Evolutionary conservation across 2,113 vertebrate species (phyloP).

Genomic region (Callionymus lyra): DNA sequence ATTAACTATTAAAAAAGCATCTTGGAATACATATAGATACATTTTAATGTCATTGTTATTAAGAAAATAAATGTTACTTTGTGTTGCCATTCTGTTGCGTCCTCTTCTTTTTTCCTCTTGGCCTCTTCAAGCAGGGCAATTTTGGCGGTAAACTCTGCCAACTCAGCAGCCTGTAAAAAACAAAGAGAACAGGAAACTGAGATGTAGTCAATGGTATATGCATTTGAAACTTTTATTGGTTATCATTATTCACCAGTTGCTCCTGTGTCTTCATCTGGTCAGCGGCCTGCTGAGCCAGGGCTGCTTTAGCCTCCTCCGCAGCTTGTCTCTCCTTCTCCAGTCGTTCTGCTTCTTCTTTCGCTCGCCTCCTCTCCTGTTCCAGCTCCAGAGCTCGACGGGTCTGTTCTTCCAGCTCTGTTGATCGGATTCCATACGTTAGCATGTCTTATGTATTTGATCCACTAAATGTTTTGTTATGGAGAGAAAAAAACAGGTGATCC

Average conservation of each 20-base stretch:
- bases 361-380: constrained; percentile 85
- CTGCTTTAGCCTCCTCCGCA: constrained; percentile 86
- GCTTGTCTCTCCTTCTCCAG: constrained; percentile 79
- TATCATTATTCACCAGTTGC: constrained; percentile 73
- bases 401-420: constrained; percentile 91
- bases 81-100: constrained; percentile 91
- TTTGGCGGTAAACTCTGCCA: constrained; percentile 95
- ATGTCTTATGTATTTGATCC: too few species aligned
- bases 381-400: constrained; percentile 84
- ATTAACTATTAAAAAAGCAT: too few species aligned
- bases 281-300: constrained; percentile 84
- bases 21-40: too few species aligned
- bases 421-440: neutral
- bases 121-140: constrained; percentile 90
- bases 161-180: constrained; percentile 79
- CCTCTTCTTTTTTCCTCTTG: constrained; percentile 93
- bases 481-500: too few species aligned
- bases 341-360: constrained; percentile 88
- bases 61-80: constrained; percentile 68
- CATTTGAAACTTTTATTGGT: neutral
- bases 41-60: neutral
- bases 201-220: neutral
- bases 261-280: constrained; percentile 98
- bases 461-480: too few species aligned
- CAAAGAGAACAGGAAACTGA: neutral